Base-by-base conservation (phyloP, 2,888 invertebrate species). In the Branchellion lobata region DNA sequence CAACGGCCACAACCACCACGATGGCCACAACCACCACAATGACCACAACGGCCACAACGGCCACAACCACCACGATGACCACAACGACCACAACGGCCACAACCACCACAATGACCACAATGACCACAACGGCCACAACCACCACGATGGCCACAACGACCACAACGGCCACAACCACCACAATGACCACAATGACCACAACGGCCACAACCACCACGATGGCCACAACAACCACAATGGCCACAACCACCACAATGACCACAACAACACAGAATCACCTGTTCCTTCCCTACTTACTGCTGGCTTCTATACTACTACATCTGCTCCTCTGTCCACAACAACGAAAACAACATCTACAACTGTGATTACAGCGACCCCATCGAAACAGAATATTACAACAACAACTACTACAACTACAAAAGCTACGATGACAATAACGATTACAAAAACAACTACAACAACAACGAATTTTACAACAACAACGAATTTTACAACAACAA, bases 361-460 rank as follows among this genome's bases (percentile, higher is more conserved):
- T 29, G 21, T 21, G 3, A 65, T 21, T 29, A 65, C 65, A 3
- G 21, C 65, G 5, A 65, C 65, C 29, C 3, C 65, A 3, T 11
- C 65, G 5, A 65, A 14, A 18, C 14, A 3, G 24, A 65, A 3
- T 65, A 65, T 21, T 65, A 65, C 65, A 5, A 65, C 65, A 5
- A 65, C 65, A 5, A 65, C 65, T 65, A 65, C 65, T 65, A 65
- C 65, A 11, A 65, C 65, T 65, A 29, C 65, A 8, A 27, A 3
- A 11, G 8, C 65, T 65, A 27, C 29, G 5, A 65, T 8, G 3
- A 18, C 5, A 24, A 5, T 40, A 40, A 5, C 14, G 14, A 5
- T 40, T 8, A 5, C 14, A 40, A 5, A 8, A 40, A 14, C 14
- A 65, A 3, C 8, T 11, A 3, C 21, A 65, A 3, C 21, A 71